Evolutionary conservation across 2,113 vertebrate species (phyloP).

Genomic region (Cyprichromis sp.): DNA sequence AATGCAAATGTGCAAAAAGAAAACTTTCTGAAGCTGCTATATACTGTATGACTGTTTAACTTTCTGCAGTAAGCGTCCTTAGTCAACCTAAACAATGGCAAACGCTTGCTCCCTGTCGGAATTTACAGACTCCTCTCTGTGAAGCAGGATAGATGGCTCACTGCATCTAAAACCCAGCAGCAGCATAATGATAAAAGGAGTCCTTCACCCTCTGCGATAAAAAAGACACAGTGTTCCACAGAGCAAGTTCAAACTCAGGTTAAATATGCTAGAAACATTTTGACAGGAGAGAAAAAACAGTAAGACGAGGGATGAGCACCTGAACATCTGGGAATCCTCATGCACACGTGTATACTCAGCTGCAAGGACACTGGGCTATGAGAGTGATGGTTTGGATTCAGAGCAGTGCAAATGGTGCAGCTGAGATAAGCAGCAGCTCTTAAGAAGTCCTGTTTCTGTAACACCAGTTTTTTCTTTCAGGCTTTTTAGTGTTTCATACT

Average conservation of each 20-base stretch:
- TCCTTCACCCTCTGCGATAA: not conserved
- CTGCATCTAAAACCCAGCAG: not conserved
- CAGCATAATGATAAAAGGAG: not conserved
- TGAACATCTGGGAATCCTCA: not conserved
- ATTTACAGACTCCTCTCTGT: not conserved
- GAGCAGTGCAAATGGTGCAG: not conserved
- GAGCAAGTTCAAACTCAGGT: conserved; percentile 58
- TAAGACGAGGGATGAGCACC: not conserved
- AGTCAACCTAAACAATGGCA: not conserved
- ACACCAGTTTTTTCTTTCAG: not conserved
- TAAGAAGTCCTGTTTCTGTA: not conserved
- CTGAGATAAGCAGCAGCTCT: not conserved
- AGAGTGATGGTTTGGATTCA: not conserved
- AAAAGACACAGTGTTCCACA: not conserved
- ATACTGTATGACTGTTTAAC: not conserved
- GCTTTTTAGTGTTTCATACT: not conserved
- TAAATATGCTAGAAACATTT: conserved; percentile 61
- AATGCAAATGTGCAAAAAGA: not conserved
- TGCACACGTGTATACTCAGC: not conserved
- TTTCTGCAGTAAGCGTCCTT: not conserved
- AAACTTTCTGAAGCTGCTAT: not conserved
- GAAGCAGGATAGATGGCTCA: not conserved
- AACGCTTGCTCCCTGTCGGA: fast-evolving
- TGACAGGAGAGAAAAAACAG: conserved; percentile 34
- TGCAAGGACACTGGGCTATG: not conserved